Conservation (phyloP, 2,113 vertebrate genomes). For the Istiophorus platypterus region DNA sequence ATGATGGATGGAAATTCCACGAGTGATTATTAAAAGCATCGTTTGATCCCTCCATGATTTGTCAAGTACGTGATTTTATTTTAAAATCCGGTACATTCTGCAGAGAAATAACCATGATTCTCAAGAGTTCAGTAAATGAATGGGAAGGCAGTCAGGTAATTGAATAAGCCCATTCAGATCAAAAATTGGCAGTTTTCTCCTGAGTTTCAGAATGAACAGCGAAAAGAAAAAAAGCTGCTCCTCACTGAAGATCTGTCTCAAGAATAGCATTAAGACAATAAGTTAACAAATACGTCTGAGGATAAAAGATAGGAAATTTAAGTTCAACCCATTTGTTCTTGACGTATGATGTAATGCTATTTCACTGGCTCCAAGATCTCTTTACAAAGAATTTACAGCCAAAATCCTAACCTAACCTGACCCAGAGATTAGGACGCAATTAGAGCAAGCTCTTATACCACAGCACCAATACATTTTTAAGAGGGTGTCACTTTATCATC, state of each 20-base stretch:
- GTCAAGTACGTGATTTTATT: too few species aligned
- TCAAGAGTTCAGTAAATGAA: not conserved
- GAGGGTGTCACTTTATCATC: not conserved
- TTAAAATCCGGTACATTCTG: too few species aligned
- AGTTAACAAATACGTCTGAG: not conserved
- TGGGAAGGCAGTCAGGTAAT: not conserved
- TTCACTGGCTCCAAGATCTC: not conserved
- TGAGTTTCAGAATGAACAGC: too few species aligned
- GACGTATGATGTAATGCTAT: slow-evolving; percentile 15
- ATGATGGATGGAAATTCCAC: not conserved
- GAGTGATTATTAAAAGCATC: too few species aligned
- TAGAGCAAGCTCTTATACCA: not conserved
- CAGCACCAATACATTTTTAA: not conserved
- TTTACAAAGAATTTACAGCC: slow-evolving; percentile 24
- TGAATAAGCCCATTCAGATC: not conserved
- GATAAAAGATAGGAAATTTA: not conserved
- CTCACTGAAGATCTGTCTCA: not conserved
- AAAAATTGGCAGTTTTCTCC: too few species aligned
- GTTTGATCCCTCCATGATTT: too few species aligned
- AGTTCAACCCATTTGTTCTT: too few species aligned
- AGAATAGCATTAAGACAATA: not conserved
- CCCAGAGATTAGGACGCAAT: not conserved
- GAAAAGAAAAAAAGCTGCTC: too few species aligned
- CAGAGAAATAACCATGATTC: not conserved
- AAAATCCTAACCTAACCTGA: slow-evolving; percentile 12